Percentiles rank a stretch among this genome's conserved stretches.
These are phyloP conservation scores for Catostylus mosaicus DNA, from an alignment of 30 jellyfish, hydroid and myxozoan genomes.

Conservation along the genomic window DNA sequence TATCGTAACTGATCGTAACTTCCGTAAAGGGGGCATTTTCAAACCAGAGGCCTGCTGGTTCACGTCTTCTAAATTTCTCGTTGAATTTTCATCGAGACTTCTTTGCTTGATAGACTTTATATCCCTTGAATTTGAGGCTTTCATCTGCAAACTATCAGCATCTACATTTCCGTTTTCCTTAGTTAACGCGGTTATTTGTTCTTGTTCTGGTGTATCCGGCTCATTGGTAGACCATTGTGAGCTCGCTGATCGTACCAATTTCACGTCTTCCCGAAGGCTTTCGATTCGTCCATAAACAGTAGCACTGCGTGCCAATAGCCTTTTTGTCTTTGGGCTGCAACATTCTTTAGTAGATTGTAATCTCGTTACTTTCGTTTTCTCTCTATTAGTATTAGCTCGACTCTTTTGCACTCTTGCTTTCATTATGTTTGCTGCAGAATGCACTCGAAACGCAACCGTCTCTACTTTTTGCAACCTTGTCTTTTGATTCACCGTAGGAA, in stretches of 20 bases:
- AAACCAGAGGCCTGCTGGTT: not conserved
- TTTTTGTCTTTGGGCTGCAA: constrained; percentile 20
- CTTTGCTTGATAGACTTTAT: not conserved
- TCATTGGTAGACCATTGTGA: not conserved
- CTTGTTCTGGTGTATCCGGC: not conserved
- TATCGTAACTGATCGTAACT: not conserved
- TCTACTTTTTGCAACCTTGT: not conserved
- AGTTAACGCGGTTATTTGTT: not conserved
- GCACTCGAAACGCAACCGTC: not conserved
- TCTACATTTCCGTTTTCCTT: not conserved
- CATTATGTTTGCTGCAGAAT: not conserved
- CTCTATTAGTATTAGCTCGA: not conserved
- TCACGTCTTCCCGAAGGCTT: constrained; percentile 11
- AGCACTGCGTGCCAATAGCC: constrained; percentile 30
- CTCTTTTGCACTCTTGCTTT: not conserved
- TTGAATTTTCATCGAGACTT: constrained; percentile 22
- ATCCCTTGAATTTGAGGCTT: not conserved
- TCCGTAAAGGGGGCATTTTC: not conserved
- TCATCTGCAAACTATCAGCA: not conserved
- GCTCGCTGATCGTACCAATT: constrained; percentile 17
- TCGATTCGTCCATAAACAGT: constrained; percentile 14
- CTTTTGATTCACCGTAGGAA: too few species aligned
- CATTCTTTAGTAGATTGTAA: not conserved
- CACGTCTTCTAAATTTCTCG: not conserved
- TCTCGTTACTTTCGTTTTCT: not conserved